phyloP scores from a whole-genome alignment of 2,113 vertebrate species.

The Hippocampus guttulatus region DNA sequence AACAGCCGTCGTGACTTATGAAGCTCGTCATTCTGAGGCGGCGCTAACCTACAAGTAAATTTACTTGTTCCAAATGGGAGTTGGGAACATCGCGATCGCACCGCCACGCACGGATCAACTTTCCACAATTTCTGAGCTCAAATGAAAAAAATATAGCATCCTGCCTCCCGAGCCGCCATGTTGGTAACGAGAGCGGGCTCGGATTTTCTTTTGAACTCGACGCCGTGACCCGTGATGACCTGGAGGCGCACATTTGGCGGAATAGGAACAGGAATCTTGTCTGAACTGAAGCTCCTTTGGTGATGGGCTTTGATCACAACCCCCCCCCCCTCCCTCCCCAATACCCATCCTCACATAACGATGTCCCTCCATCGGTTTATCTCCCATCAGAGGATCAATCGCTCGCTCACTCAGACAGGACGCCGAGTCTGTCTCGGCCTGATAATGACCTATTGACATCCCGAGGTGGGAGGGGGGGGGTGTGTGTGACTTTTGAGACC shows the following conservation, averaged over 20 bases:
- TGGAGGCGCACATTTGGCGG: background rate
- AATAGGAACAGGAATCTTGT: background rate
- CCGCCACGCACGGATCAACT: background rate
- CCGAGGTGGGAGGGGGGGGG: slow-evolving; percentile 26
- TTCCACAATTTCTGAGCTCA: too few species aligned
- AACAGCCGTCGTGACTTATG: slow-evolving; percentile 19
- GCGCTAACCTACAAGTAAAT: background rate
- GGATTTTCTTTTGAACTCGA: slow-evolving; percentile 5
- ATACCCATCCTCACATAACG: slow-evolving; percentile 12
- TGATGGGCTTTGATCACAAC: slow-evolving; percentile 57
- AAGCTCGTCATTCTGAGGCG: slow-evolving; percentile 19
- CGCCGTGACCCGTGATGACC: slow-evolving; percentile 18
- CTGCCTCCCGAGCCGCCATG: slow-evolving; percentile 21
- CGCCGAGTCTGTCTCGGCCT: slow-evolving; percentile 35
- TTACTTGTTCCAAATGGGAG: background rate
- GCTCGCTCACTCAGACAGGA: slow-evolving; percentile 28
- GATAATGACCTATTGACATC: slow-evolving; percentile 52
- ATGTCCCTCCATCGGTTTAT: slow-evolving; percentile 2
- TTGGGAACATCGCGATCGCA: background rate
- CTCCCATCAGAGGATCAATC: slow-evolving; percentile 38
- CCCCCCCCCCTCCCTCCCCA: slow-evolving; percentile 7
- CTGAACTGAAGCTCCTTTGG: slow-evolving; percentile 14
- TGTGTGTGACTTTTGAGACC: slow-evolving; percentile 38
- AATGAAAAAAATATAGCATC: too few species aligned
- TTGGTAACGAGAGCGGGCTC: slow-evolving; percentile 11